Evolutionary conservation across 2,888 invertebrate species (phyloP).

Genomic region (Drosophila anomalata): DNA sequence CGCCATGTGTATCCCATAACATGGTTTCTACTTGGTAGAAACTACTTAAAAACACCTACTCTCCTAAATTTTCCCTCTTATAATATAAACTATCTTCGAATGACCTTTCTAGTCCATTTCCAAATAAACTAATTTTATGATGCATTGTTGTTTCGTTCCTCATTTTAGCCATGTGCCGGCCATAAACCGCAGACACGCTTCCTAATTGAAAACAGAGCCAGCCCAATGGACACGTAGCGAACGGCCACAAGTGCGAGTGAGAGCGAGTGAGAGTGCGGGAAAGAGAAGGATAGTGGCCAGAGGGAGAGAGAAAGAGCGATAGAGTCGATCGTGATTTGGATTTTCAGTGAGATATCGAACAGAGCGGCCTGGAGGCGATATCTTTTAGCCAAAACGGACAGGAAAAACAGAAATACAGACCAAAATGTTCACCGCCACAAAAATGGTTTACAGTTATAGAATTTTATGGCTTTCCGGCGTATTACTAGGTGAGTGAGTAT

Average conservation of each 20-base stretch:
- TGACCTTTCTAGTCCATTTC: conserved; percentile 29
- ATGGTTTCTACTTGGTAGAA: no score
- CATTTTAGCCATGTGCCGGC: conserved; percentile 71
- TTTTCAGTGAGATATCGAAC: conserved; percentile 31
- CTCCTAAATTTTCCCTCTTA: neutral
- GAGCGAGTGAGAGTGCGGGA: conserved; percentile 36
- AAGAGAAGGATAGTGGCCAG: conserved; percentile 31
- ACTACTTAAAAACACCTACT: neutral
- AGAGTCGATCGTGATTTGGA: conserved; percentile 48
- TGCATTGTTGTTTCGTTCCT: conserved; percentile 19
- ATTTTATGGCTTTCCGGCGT: conserved; percentile 83
- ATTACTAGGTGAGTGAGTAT: conserved; percentile 81
- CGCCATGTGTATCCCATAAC: neutral
- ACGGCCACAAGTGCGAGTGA: conserved; percentile 33
- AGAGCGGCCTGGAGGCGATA: conserved; percentile 28
- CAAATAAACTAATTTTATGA: conserved; percentile 8
- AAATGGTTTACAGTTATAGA: conserved; percentile 83
- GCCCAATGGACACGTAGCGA: conserved; percentile 72
- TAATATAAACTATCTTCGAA: conserved; percentile 12
- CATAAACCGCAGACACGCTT: conserved; percentile 66
- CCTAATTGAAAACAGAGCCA: conserved; percentile 71
- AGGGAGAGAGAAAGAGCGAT: conserved; percentile 37
- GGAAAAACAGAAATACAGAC: conserved; percentile 48
- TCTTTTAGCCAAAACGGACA: conserved; percentile 14
- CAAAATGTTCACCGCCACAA: conserved; percentile 78